Evolutionary conservation across 1,140 invertebrate species (phyloP), one percentile per base, ranked within the genome.

Genomic region (Hirudo medicinalis): DNA sequence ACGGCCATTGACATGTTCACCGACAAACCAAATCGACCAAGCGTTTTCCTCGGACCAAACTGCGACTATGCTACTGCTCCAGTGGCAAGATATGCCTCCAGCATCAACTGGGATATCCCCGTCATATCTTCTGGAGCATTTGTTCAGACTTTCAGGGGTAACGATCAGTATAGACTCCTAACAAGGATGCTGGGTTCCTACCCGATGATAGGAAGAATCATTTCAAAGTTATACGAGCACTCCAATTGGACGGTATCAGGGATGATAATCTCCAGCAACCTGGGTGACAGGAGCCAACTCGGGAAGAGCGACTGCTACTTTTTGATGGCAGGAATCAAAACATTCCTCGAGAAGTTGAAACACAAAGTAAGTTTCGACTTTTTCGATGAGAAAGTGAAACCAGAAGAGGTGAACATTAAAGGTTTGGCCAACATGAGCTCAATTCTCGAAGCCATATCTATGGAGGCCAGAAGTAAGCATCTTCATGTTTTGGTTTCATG

Each of bases 201-300:
- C 57, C 29, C 57, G 22, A 63, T 25, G 29, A 22, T 63, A 13
- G 57, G 57, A 11, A 25, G 22, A 13, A 32, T 32, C 22, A 32
- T 63, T 13, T 22, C 57, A 20, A 63, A 63, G 15, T 13, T 63
- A 6, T 63, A 63, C 57, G 22, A 63, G 11, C 29, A 63, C 57
- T 63, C 29, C 11, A 63, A 63, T 63, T 63, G 57, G 57, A 63
- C 57, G 19, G 29, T 63, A 63, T 63, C 57, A 20, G 57, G 57
- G 4, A 63, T 63, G 57, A 63, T 63, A 63, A 22, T 63, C 29
- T 49, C 43, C 43, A 49, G 43, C 15, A 63, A 63, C 57, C 57
- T 22, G 13, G 22, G 22, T 4, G 57, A 63, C 11, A 63, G 29
- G 8, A 63, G 57, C 29, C 22, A 32, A 8, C 57, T 32, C 11